Conservation (phyloP, 2,113 vertebrate genomes). For the Platanista minor region DNA sequence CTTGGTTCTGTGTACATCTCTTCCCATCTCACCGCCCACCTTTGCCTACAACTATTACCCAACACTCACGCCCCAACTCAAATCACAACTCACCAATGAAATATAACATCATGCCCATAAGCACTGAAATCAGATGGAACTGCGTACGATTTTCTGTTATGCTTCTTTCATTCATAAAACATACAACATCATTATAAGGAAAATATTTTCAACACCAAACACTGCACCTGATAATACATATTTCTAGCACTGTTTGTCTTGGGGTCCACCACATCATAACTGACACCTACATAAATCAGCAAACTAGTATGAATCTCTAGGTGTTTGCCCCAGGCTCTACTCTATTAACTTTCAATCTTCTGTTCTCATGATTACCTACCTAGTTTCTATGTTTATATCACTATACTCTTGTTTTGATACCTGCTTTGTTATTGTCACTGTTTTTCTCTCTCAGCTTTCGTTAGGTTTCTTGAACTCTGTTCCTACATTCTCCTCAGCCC, state of each 20-base stretch:
- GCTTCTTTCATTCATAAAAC: neutral
- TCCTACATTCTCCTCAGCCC: neutral
- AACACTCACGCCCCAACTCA: neutral
- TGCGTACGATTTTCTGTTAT: neutral
- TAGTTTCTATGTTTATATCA: neutral
- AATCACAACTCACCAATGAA: neutral
- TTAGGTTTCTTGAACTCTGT: neutral
- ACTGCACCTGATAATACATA: neutral
- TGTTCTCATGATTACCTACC: neutral
- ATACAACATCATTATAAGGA: neutral
- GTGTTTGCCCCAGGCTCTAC: neutral
- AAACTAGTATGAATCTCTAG: neutral
- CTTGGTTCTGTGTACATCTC: rapidly evolving
- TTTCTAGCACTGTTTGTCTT: neutral
- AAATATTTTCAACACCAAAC: neutral
- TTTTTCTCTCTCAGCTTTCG: neutral
- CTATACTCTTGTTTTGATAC: neutral
- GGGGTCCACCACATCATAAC: no score
- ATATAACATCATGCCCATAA: neutral
- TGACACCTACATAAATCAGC: neutral
- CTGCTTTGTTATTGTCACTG: neutral
- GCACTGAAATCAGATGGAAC: neutral
- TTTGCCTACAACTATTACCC: neutral
- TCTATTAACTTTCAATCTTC: neutral
- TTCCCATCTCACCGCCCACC: neutral